A percentile compares a stretch with the other conserved stretches of the same genome.
Evolutionary conservation across 2,113 vertebrate genomes (phyloP).

Genomic region (Phrynosoma blainvillii): DNA sequence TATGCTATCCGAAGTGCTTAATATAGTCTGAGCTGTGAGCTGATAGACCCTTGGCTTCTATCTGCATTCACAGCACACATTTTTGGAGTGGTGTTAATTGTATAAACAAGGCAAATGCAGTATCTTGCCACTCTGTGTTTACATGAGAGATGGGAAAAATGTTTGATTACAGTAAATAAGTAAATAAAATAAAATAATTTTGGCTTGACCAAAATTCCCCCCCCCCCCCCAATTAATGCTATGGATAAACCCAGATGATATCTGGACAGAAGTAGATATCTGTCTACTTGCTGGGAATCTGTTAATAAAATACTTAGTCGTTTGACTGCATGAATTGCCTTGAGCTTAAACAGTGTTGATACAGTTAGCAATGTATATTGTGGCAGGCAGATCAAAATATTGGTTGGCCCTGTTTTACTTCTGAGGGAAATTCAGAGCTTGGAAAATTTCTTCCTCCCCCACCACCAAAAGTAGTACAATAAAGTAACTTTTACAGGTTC

Average conservation of each 20-base stretch:
- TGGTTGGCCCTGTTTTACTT: not conserved
- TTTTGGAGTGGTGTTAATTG: conserved; percentile 9
- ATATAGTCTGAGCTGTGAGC: conserved; percentile 26
- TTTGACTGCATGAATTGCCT: not conserved
- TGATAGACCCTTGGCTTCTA: conserved; percentile 22
- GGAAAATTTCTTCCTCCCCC: not conserved
- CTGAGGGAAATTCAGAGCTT: not conserved
- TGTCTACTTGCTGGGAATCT: not conserved
- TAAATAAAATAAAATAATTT: not conserved
- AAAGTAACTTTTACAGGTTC: too few relatives aligned
- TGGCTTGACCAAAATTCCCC: not conserved
- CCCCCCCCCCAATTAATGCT: not conserved
- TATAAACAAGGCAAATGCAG: conserved; percentile 30
- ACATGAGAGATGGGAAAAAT: conserved; percentile 10
- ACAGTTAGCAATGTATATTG: not conserved
- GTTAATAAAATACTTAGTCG: not conserved
- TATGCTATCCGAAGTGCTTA: conserved; percentile 34
- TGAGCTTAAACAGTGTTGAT: not conserved
- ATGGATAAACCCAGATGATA: not conserved
- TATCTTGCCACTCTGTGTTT: not conserved
- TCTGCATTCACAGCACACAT: conserved; percentile 28
- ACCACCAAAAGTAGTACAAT: too few relatives aligned
- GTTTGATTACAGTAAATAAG: not conserved
- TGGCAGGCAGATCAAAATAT: not conserved
- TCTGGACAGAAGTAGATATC: not conserved